A percentile compares a stretch with the other conserved stretches of the same genome.
phyloP scores from a whole-genome alignment of 2,113 vertebrate species.

The Polypterus bichir region DNA sequence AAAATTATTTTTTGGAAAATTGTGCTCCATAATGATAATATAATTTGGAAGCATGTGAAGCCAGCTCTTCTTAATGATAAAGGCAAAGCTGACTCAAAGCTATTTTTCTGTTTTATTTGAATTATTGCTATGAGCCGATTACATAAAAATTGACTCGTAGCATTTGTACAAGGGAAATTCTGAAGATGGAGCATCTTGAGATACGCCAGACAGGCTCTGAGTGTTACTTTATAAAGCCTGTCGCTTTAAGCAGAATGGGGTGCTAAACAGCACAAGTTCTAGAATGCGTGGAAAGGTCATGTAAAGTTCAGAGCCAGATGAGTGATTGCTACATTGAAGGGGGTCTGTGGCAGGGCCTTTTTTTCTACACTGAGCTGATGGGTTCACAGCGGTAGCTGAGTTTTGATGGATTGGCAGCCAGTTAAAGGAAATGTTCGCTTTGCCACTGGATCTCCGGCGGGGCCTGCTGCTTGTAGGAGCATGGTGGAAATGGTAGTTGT shows the following conservation, averaged over 20 bases:
- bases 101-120: too few species aligned
- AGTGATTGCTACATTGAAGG: conserved; percentile 70
- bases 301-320: conserved; percentile 82
- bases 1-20: too few species aligned
- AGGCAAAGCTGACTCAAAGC: too few species aligned
- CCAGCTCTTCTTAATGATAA: too few species aligned
- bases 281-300: conserved; percentile 69
- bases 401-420: conserved; percentile 90
- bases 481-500: conserved; percentile 9
- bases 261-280: conserved; percentile 57
- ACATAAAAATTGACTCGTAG: too few species aligned
- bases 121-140: too few species aligned
- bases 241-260: conserved; percentile 39
- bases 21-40: too few species aligned
- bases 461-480: conserved; percentile 35
- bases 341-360: conserved; percentile 71
- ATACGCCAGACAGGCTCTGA: too few species aligned
- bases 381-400: conserved; percentile 79
- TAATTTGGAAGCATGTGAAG: too few species aligned
- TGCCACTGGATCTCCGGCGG: conserved; percentile 44
- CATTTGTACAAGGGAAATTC: too few species aligned
- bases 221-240: conserved; percentile 6
- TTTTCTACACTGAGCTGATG: conserved; percentile 67
- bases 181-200: too few species aligned
- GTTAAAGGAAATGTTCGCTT: conserved; percentile 77